These are phyloP conservation scores for Neocrepidodera transversa DNA, from an alignment of 2,888 invertebrate genomes.

Conservation along the genomic window DNA sequence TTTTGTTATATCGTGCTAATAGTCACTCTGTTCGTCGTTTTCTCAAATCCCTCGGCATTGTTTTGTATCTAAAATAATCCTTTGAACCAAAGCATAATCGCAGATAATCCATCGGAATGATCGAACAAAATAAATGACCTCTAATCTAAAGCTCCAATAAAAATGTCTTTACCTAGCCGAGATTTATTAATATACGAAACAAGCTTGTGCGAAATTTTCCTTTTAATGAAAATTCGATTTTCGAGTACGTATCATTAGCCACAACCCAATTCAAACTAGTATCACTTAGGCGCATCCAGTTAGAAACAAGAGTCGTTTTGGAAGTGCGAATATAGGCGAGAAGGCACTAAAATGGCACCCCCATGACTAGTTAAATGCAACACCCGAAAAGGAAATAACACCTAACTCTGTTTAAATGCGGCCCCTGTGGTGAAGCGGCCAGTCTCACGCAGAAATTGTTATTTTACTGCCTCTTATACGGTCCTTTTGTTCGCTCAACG, in stretches of 20 bases:
- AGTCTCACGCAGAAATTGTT: slow-evolving; percentile 33
- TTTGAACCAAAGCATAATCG: too few relatives aligned
- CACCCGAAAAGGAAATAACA: slow-evolving; percentile 40
- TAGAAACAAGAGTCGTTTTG: slow-evolving; percentile 39
- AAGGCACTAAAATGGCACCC: slow-evolving; percentile 43
- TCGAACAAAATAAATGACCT: too few relatives aligned
- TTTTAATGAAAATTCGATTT: neutral
- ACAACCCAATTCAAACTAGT: slow-evolving; percentile 26
- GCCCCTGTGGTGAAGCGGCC: slow-evolving; percentile 25
- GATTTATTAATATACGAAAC: too few relatives aligned
- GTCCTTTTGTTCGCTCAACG: slow-evolving; percentile 8
- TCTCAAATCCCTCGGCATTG: too few relatives aligned
- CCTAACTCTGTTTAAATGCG: slow-evolving; percentile 35
- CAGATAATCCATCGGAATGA: too few relatives aligned
- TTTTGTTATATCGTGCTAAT: too few relatives aligned
- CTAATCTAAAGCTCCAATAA: too few relatives aligned
- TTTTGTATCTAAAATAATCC: too few relatives aligned
- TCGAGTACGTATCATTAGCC: slow-evolving; percentile 6
- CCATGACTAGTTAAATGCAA: slow-evolving; percentile 42
- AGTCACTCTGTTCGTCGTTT: too few relatives aligned
- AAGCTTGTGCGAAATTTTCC: too few relatives aligned
- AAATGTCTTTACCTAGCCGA: too few relatives aligned
- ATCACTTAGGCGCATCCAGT: slow-evolving; percentile 40
- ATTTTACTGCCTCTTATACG: slow-evolving; percentile 31
- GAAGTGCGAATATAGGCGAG: slow-evolving; percentile 31